Evolutionary conservation across 2,113 vertebrate species (phyloP).

Genomic region (Nyctereutes procyonoides): DNA sequence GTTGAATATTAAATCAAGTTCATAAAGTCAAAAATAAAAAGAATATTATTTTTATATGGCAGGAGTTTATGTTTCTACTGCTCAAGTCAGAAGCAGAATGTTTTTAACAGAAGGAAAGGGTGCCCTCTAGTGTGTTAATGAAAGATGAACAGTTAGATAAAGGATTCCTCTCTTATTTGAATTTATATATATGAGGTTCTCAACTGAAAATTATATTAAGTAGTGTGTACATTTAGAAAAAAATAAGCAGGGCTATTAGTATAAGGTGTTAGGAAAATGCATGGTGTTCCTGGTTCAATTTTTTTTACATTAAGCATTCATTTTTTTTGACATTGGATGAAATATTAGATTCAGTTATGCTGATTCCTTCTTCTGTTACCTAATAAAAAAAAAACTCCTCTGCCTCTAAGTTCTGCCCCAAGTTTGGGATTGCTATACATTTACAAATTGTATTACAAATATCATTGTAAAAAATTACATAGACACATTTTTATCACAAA

Average conservation of each 20-base stretch:
- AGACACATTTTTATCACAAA: neutral
- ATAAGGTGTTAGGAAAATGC: neutral
- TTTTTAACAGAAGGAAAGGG: slow-evolving; percentile 76
- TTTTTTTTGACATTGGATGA: neutral
- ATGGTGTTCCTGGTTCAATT: neutral
- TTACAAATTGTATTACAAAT: neutral
- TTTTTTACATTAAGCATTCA: neutral
- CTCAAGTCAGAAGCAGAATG: neutral
- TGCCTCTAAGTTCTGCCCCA: neutral
- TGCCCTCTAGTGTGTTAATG: slow-evolving; percentile 83
- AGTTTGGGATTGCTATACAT: neutral
- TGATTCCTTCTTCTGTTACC: neutral
- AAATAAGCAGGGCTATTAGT: neutral
- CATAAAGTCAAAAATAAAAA: neutral
- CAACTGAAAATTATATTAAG: neutral
- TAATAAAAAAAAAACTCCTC: neutral
- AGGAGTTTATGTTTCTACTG: neutral
- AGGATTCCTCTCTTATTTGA: neutral
- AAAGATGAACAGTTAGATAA: slow-evolving; percentile 68
- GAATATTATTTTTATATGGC: neutral
- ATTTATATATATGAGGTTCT: neutral
- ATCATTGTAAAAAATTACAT: neutral
- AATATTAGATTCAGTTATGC: neutral
- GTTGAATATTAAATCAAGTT: neutral
- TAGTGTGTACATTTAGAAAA: neutral